Conservation (phyloP, 2,113 vertebrate species). For the Catharus minimus region DNA sequence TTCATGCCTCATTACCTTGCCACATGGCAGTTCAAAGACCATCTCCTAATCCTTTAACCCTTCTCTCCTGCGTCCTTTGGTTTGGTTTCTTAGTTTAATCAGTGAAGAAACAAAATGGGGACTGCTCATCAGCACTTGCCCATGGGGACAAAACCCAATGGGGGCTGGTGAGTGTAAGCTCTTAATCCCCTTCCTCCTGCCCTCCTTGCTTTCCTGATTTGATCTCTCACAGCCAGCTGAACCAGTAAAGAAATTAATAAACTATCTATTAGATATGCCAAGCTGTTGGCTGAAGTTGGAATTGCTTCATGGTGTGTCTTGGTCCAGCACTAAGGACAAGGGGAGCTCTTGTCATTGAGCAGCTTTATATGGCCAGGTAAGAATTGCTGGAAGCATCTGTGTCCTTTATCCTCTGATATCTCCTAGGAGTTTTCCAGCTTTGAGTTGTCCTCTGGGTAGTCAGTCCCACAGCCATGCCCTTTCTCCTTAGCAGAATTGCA, state of each 20-base stretch:
- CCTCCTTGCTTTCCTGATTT: background rate
- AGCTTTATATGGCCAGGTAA: background rate
- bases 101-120: slow-evolving; percentile 31
- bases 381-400: background rate
- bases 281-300: background rate
- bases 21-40: slow-evolving; percentile 62
- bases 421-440: background rate
- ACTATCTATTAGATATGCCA: background rate
- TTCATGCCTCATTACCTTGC: slow-evolving; percentile 64
- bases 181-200: background rate
- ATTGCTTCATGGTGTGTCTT: background rate
- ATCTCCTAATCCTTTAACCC: slow-evolving; percentile 58
- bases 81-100: slow-evolving; percentile 44
- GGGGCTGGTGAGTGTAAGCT: background rate
- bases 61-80: slow-evolving; percentile 32
- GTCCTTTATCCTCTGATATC: background rate
- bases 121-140: background rate
- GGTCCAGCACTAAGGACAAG: background rate
- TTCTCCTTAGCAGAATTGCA: background rate
- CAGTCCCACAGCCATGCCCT: background rate
- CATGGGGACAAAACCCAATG: background rate
- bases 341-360: background rate
- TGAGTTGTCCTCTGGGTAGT: background rate
- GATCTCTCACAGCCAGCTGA: background rate
- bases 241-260: background rate